Evolutionary conservation across 2,888 invertebrate genomes (phyloP).

Genomic region (Monopis laevigella): DNA sequence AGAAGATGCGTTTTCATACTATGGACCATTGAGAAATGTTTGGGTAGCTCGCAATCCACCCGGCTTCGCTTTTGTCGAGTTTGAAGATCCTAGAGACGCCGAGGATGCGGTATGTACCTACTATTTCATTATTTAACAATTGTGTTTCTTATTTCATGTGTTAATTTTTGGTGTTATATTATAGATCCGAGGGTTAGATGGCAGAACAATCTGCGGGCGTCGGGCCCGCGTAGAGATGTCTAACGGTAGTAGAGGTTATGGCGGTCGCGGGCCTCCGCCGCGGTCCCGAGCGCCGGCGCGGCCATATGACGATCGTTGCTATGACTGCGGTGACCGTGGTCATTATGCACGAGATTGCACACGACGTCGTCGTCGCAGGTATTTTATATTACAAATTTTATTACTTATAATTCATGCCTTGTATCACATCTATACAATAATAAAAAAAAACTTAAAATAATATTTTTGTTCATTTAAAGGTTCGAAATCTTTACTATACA

Average conservation of each 20-base stretch:
- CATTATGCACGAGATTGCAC: slow-evolving; percentile 94
- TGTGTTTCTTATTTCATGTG: no score
- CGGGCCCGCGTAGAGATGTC: slow-evolving; percentile 93
- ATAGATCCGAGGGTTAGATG: slow-evolving; percentile 71
- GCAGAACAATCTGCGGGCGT: slow-evolving; percentile 87
- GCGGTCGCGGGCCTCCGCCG: slow-evolving; percentile 67
- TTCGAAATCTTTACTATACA: neutral
- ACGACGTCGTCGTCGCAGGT: slow-evolving; percentile 72
- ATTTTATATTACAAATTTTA: neutral
- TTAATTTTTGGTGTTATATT: neutral
- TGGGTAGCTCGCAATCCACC: slow-evolving; percentile 98
- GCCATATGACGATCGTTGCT: slow-evolving; percentile 92
- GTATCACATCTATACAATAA: slow-evolving; percentile 3
- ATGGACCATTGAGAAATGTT: slow-evolving; percentile 91
- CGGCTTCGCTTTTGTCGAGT: slow-evolving; percentile 95
- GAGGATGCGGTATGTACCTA: slow-evolving; percentile 81
- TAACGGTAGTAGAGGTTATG: slow-evolving; percentile 77
- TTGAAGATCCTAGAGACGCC: slow-evolving; percentile 91
- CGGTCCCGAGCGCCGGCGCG: slow-evolving; percentile 74
- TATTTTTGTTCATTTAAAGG: no score
- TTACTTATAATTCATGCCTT: neutral
- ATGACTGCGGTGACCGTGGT: slow-evolving; percentile 93
- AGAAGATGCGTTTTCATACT: slow-evolving; percentile 92
- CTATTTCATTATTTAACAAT: neutral
- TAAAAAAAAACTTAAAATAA: neutral